phyloP scores from a whole-genome alignment of 2,797 vertebrate species.

The Urosaurus nigricauda region DNA sequence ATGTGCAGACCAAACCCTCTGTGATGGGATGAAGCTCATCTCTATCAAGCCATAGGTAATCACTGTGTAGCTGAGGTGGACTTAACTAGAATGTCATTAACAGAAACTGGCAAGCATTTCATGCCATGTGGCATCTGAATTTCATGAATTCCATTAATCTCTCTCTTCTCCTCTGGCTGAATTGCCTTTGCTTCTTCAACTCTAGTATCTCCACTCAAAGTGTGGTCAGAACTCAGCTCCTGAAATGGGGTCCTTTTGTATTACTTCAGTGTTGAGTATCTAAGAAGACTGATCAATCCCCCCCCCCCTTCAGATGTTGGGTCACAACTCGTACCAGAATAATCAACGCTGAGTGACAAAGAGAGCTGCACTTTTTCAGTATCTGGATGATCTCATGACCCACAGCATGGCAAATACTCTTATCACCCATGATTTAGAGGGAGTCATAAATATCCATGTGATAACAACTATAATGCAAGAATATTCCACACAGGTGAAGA shows the following conservation, averaged over 20 bases:
- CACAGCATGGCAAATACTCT: too few species aligned
- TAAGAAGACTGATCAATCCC: background rate
- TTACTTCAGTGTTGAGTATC: background rate
- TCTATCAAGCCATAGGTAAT: background rate
- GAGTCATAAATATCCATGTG: background rate
- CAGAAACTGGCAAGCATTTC: background rate
- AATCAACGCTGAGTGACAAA: background rate
- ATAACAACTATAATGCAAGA: background rate
- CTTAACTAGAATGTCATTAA: background rate
- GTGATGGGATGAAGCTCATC: too few species aligned
- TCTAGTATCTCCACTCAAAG: constrained; percentile 49
- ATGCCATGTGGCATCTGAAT: background rate
- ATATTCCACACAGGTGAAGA: background rate
- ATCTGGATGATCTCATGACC: background rate
- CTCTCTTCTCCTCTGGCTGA: constrained; percentile 44
- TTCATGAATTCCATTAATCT: constrained; percentile 37
- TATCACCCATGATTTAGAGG: background rate
- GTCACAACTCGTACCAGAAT: background rate
- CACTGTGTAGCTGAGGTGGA: background rate
- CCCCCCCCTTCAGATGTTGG: background rate
- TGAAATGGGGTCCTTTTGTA: constrained; percentile 48
- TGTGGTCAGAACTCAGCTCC: constrained; percentile 36
- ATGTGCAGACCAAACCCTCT: too few species aligned
- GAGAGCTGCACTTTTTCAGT: background rate
- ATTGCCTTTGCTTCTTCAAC: constrained; percentile 22